phyloP scores from a whole-genome alignment of 2,113 vertebrate genomes.

The Ondatra zibethicus region DNA sequence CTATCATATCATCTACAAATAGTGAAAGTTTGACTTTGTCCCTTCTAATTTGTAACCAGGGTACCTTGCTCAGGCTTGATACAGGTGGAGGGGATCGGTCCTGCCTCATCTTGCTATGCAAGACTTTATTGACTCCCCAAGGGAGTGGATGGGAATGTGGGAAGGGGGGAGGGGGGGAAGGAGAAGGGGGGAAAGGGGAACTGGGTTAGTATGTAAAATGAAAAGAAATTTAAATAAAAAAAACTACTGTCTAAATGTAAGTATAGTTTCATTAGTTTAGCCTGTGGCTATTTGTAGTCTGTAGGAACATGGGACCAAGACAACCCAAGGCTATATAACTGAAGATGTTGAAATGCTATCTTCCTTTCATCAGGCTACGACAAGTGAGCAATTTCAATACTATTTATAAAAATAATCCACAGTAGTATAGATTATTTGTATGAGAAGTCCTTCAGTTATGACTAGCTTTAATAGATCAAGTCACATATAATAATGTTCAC shows the following conservation, averaged over 20 bases:
- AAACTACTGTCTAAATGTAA: slow-evolving; percentile 10
- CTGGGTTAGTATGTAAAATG: too few relatives aligned
- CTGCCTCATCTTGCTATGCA: too few relatives aligned
- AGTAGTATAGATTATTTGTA: neutral
- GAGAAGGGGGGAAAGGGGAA: too few relatives aligned
- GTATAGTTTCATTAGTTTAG: neutral
- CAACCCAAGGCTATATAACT: neutral
- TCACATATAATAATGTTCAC: neutral
- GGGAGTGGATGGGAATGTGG: too few relatives aligned
- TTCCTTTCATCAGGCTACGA: neutral
- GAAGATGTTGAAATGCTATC: neutral
- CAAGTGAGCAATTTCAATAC: slow-evolving; percentile 26
- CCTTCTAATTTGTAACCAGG: too few relatives aligned
- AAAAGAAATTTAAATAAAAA: too few relatives aligned
- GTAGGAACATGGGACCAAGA: neutral
- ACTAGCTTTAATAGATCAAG: neutral
- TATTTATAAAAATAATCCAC: neutral
- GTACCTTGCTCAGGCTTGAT: too few relatives aligned
- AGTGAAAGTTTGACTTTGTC: too few relatives aligned
- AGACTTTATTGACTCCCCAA: too few relatives aligned
- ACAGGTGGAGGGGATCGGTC: too few relatives aligned
- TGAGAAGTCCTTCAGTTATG: neutral
- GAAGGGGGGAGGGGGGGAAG: too few relatives aligned
- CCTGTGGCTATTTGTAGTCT: neutral
- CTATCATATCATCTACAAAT: too few relatives aligned